Evolutionary conservation across 2,113 vertebrate genomes (phyloP), one percentile per base, ranked within the genome.

Genomic region (Oryzias curvinotus): DNA sequence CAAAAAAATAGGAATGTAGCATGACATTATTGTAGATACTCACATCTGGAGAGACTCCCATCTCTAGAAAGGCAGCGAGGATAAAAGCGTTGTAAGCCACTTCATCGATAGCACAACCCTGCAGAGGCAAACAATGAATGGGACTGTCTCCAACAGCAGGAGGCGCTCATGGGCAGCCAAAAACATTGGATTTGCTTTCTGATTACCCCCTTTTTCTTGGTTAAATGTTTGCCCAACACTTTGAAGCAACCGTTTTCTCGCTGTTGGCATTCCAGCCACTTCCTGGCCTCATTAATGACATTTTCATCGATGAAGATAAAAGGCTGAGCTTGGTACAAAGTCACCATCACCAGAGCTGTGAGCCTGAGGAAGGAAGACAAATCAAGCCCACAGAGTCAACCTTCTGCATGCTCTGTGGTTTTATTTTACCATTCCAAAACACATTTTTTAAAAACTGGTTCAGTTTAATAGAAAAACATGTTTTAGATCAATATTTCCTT

Each of bases 61-160:
- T 78, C 55, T 95, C 93, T 78, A 92, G 26, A 25, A 93, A 69
- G 1, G 91, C 82, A 52, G 85, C 89, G 46, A 91, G 73, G 30
- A 94, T 68, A 52, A 93, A 94, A n/a, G 92, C 92, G 17, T 81
- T 92, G 68, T 94, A 73, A 0, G 91, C 93, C 42, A 93, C 80
- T 2, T 90, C 84, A 54, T 94, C 91, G 3, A 90, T 85, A 60
- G 94, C 93, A 7, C 91, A 92, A 0, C 93, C 93, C 94, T 95
- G 82, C 7, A 47, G 57, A 69, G 19, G 58, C 14, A 59, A 58
- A 36, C 36, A 36, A 36, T 36, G 36, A 36, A 36, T 12, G 3
- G 8, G 36, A 36, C 36, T 10, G 36, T 2, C 36, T 36, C 36
- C 36, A 36, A 12, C 36, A 36, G 36, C 36, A 36, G 8, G 7